A percentile compares a stretch with the other conserved stretches of the same genome.
These are phyloP conservation scores for Maccullochella peelii DNA, from an alignment of 2,113 vertebrate genomes.

Conservation along the genomic window DNA sequence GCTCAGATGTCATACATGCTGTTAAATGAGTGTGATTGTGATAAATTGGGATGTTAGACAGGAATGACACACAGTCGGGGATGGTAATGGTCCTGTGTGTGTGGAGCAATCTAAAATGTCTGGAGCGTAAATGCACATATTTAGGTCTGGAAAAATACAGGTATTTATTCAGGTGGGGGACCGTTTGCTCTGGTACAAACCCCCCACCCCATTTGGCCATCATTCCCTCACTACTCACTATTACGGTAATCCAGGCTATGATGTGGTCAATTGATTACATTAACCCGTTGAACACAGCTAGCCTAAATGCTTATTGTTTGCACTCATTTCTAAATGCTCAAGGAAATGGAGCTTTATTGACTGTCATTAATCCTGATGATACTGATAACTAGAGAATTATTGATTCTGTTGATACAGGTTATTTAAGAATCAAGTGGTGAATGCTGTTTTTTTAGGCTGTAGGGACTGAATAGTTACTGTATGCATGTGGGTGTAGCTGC, in stretches of 20 bases:
- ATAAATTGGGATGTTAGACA: constrained; percentile 83
- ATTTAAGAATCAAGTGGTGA: constrained; percentile 26
- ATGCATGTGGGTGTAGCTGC: constrained; percentile 33
- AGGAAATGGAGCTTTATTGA: constrained; percentile 57
- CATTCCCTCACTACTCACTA: constrained; percentile 65
- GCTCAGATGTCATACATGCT: constrained; percentile 73
- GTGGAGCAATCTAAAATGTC: constrained; percentile 79
- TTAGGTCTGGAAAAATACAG: constrained; percentile 84
- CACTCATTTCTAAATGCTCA: constrained; percentile 38
- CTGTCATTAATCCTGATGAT: constrained; percentile 41
- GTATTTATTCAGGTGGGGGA: constrained; percentile 86
- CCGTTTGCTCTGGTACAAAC: constrained; percentile 50
- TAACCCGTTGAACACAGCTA: constrained; percentile 48
- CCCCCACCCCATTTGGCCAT: constrained; percentile 65
- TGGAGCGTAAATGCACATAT: constrained; percentile 84
- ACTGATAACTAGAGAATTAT: constrained; percentile 51
- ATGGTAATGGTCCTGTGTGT: constrained; percentile 79
- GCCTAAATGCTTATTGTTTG: constrained; percentile 58
- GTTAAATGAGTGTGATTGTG: constrained; percentile 81
- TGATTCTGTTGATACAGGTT: constrained; percentile 52
- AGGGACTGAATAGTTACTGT: constrained; percentile 12
- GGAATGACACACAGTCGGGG: constrained; percentile 79
- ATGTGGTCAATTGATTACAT: constrained; percentile 69
- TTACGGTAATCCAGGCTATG: constrained; percentile 68
- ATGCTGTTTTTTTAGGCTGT: constrained; percentile 13